A percentile compares a stretch with the other conserved stretches of the same genome.
Evolutionary conservation across 2,888 invertebrate species (phyloP).

Genomic region (Bedellia somnulentella): DNA sequence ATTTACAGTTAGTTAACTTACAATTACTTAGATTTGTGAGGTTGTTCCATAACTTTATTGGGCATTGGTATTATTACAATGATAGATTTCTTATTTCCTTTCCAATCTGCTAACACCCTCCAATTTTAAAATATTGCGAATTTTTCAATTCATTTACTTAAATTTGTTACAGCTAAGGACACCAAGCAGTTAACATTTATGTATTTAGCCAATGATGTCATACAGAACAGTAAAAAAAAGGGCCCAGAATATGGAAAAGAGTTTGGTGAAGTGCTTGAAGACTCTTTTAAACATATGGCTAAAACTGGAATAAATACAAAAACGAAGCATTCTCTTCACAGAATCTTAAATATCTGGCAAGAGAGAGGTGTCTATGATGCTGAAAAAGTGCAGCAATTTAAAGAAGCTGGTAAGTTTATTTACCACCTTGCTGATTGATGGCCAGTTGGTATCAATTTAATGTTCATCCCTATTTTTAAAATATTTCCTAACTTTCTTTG

Average conservation of each 20-base stretch:
- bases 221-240: conserved; percentile 97
- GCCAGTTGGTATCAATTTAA: too few relatives aligned
- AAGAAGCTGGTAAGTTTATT: conserved; percentile 52
- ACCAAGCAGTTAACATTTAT: conserved; percentile 88
- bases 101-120: too few relatives aligned
- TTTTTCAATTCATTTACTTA: too few relatives aligned
- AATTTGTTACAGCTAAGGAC: conserved; percentile 81
- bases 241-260: conserved; percentile 93
- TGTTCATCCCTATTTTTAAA: too few relatives aligned
- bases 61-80: too few relatives aligned
- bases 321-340: conserved; percentile 75
- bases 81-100: too few relatives aligned
- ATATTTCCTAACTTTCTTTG: too few relatives aligned
- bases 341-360: conserved; percentile 89
- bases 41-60: too few relatives aligned
- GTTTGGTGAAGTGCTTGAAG: conserved; percentile 77
- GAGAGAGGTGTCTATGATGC: conserved; percentile 88
- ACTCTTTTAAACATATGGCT: conserved; percentile 84
- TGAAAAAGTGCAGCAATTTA: conserved; percentile 78
- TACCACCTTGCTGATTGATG: neutral
- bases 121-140: too few relatives aligned
- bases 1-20: too few relatives aligned
- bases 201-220: conserved; percentile 98
- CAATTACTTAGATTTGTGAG: too few relatives aligned
- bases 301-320: conserved; percentile 74